phyloP scores from a whole-genome alignment of 2,888 invertebrate species.

The Adineta ricciae region DNA sequence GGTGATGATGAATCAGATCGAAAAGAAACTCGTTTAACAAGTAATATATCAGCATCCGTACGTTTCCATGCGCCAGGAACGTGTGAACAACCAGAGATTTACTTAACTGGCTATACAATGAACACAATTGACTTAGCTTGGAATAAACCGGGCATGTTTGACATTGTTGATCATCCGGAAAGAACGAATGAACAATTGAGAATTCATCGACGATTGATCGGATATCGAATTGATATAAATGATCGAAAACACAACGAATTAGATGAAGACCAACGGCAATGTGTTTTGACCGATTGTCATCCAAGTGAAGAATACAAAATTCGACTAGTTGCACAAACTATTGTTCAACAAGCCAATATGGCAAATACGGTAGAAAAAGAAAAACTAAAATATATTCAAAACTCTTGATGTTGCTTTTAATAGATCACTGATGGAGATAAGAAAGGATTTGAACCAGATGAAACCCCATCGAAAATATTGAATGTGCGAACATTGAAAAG shows the following conservation, averaged over 20 bases:
- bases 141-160: slow-evolving; percentile 47
- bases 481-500: slow-evolving; percentile 42
- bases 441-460: slow-evolving; percentile 41
- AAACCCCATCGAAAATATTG: slow-evolving; percentile 43
- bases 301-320: slow-evolving; percentile 46
- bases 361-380: not conserved
- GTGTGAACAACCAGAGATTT: slow-evolving; percentile 43
- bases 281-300: slow-evolving; percentile 48
- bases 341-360: not conserved
- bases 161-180: slow-evolving; percentile 40
- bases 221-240: slow-evolving; percentile 47
- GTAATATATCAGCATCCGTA: slow-evolving; percentile 44
- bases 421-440: not conserved
- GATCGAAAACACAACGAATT: slow-evolving; percentile 46
- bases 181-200: slow-evolving; percentile 37
- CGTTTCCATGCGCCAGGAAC: slow-evolving; percentile 46
- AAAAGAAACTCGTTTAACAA: slow-evolving; percentile 44
- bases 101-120: slow-evolving; percentile 44
- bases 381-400: not conserved
- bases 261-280: slow-evolving; percentile 44
- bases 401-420: not conserved
- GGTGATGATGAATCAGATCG: slow-evolving; percentile 40
- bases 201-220: slow-evolving; percentile 42
- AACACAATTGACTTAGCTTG: slow-evolving; percentile 46
- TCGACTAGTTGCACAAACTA: slow-evolving; percentile 42